Evolutionary conservation across 2,888 invertebrate species (phyloP).

Genomic region (Hemithea aestivaria): DNA sequence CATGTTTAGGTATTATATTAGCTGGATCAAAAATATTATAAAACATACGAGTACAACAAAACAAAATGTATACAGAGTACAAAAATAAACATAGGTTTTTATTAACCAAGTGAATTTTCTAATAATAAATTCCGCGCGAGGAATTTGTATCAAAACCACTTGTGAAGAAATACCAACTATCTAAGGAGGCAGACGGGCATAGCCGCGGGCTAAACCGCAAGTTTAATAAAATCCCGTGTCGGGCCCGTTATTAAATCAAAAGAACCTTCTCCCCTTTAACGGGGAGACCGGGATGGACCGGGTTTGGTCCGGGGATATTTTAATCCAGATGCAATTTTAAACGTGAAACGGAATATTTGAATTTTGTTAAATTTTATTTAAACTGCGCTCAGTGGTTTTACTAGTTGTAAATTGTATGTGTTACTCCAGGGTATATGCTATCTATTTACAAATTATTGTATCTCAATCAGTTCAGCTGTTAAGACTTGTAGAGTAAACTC

Average conservation of each 20-base stretch:
- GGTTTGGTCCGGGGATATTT: slow-evolving; percentile 12
- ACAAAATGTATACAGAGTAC: too few relatives aligned
- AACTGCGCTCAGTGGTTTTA: too few relatives aligned
- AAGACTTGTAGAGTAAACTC: too few relatives aligned
- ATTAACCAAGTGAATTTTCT: slow-evolving; percentile 6
- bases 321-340: slow-evolving; percentile 27
- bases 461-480: too few relatives aligned
- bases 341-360: slow-evolving; percentile 16
- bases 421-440: background rate
- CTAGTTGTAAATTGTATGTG: slow-evolving; percentile 3
- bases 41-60: too few relatives aligned
- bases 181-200: slow-evolving; percentile 20
- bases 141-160: slow-evolving; percentile 16
- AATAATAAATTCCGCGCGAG: slow-evolving; percentile 18
- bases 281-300: slow-evolving; percentile 1
- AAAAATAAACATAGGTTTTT: too few relatives aligned
- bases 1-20: too few relatives aligned
- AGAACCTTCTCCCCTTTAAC: slow-evolving; percentile 12
- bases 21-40: too few relatives aligned
- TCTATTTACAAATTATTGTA: too few relatives aligned
- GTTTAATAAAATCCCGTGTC: slow-evolving; percentile 30
- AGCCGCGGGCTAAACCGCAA: slow-evolving; percentile 26
- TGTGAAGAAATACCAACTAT: slow-evolving; percentile 25
- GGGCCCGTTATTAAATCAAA: slow-evolving; percentile 32
- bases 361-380: slow-evolving; percentile 5